Conservation (phyloP, 2,113 vertebrate species). For the Apus apus region DNA sequence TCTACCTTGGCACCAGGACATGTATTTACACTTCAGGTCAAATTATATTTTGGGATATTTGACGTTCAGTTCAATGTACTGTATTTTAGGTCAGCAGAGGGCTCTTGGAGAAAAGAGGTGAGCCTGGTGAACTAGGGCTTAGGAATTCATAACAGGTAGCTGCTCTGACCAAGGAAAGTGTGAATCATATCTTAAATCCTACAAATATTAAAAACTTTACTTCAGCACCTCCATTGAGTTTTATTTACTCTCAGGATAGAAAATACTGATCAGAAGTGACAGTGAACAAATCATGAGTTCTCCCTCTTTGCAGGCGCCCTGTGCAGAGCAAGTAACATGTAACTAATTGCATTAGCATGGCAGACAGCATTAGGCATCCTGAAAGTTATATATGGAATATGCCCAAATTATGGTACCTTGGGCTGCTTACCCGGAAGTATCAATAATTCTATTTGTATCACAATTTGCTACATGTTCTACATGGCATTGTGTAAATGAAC, state of each 20-base stretch:
- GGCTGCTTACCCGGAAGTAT: background rate
- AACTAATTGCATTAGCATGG: background rate
- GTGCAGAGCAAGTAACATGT: background rate
- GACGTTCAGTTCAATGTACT: background rate
- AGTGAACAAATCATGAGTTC: background rate
- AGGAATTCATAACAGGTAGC: constrained; percentile 10
- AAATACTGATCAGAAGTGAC: background rate
- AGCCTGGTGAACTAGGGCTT: constrained; percentile 27
- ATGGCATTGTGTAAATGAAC: background rate
- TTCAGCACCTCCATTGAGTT: background rate
- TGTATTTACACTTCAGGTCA: background rate
- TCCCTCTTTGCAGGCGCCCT: background rate
- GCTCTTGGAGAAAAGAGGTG: constrained; percentile 64
- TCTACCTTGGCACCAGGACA: background rate
- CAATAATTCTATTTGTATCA: background rate
- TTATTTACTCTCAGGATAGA: background rate
- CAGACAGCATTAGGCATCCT: background rate
- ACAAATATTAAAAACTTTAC: background rate
- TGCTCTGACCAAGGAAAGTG: background rate
- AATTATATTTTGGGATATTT: background rate
- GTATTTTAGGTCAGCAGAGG: constrained; percentile 70
- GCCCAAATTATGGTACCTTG: background rate
- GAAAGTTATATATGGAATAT: background rate
- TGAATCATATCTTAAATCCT: background rate
- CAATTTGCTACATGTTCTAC: background rate